phyloP scores from a whole-genome alignment of 23 tunicate species.

The Clavelina lepadiformis region DNA sequence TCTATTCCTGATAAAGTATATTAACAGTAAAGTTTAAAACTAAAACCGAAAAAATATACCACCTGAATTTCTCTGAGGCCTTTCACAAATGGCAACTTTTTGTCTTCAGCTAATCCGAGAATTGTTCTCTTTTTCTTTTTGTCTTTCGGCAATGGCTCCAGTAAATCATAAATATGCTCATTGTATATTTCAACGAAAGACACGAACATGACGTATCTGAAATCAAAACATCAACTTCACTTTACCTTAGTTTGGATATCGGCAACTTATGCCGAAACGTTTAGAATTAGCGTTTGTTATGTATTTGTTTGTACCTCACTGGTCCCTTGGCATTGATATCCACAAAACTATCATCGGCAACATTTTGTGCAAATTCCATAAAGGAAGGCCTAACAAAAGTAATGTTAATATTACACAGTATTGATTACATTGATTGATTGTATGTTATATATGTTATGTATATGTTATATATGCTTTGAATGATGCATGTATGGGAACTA shows the following conservation, averaged over 20 bases:
- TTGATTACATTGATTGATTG: no score
- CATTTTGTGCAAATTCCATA: constrained; percentile 31
- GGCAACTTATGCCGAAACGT: no score
- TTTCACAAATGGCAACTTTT: constrained; percentile 51
- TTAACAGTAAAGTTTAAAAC: no score
- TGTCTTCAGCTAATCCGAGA: constrained; percentile 42
- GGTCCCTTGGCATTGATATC: constrained; percentile 41
- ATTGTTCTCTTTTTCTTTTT: constrained; percentile 16
- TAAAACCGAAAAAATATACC: no score
- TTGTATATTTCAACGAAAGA: constrained; percentile 77
- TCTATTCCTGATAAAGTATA: no score
- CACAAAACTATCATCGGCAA: constrained; percentile 38
- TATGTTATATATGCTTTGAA: no score
- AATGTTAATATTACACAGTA: no score
- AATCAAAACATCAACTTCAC: background rate
- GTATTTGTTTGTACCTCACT: constrained; percentile 60
- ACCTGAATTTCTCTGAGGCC: constrained; percentile 70
- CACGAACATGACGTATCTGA: constrained; percentile 63
- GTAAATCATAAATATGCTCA: constrained; percentile 63
- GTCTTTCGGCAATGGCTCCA: constrained; percentile 37
- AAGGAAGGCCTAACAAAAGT: constrained; percentile 45
- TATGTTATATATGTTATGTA: no score
- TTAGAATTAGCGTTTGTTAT: no score
- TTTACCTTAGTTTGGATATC: background rate
- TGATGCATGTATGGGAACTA: no score